These are phyloP conservation scores for Drosophila rhopaloa DNA, from an alignment of 1,140 invertebrate genomes.

Conservation along the genomic window DNA sequence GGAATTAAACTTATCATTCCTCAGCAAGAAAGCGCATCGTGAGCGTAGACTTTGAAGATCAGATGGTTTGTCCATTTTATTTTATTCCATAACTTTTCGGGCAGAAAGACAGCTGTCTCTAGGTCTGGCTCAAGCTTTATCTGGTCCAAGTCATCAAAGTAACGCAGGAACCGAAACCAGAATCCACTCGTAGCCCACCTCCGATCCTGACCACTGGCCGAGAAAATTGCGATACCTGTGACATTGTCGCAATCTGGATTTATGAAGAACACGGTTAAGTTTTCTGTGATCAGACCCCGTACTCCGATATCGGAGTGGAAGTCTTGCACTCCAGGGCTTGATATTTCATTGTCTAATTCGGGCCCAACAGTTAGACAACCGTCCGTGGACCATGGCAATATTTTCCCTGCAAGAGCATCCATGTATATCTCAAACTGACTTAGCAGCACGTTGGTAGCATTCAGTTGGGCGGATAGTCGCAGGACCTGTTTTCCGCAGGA, in stretches of 20 bases:
- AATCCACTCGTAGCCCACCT: conserved; percentile 36
- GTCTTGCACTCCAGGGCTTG: conserved; percentile 44
- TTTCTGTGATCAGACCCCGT: conserved; percentile 53
- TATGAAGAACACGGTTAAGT: conserved; percentile 73
- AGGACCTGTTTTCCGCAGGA: conserved; percentile 52
- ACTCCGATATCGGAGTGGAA: conserved; percentile 63
- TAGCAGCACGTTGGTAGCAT: conserved; percentile 70
- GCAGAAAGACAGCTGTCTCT: conserved; percentile 62
- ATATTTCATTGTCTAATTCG: too few species aligned
- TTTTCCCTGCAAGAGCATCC: conserved; percentile 54
- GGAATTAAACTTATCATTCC: conserved; percentile 53
- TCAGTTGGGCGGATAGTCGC: conserved; percentile 63
- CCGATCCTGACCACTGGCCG: conserved; percentile 3
- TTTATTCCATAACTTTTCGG: conserved; percentile 50
- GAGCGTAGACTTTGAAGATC: conserved; percentile 71
- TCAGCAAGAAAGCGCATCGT: conserved; percentile 69
- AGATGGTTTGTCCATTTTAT: conserved; percentile 10
- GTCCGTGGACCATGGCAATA: background rate
- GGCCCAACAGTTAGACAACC: too few species aligned
- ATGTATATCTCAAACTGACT: conserved; percentile 72
- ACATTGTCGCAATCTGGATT: conserved; percentile 62
- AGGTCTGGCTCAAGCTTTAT: conserved; percentile 50
- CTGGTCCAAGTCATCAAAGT: conserved; percentile 47
- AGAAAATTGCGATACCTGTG: conserved; percentile 73
- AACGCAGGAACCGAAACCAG: conserved; percentile 68